Base-by-base conservation (phyloP, 92 coral and sea anemone genomes). In the Paragorgia papillata region DNA sequence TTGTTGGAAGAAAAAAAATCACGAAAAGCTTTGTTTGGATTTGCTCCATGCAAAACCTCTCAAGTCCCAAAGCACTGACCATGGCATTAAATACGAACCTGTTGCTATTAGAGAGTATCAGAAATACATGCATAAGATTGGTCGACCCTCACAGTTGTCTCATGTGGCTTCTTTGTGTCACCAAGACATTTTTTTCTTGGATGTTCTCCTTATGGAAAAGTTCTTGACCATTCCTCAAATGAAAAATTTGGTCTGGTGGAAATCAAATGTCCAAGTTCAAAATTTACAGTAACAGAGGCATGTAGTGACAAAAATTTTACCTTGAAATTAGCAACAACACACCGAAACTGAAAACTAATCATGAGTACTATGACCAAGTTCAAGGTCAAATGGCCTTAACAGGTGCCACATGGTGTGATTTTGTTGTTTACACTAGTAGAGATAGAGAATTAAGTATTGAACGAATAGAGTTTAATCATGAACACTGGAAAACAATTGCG, bases 151-250 rank as follows among this genome's bases (percentile, higher is more conserved):
- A n/a, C n/a, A n/a, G n/a, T n/a, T n/a, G n/a, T n/a, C n/a, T n/a
- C n/a, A n/a, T 56, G 81, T 74, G 88, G 93, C 2, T 80, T 89
- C 1, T 79, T 82, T 61, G 76, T 89, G 0, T 82, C 81, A 1
- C 85, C 76, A 39, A 74, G 79, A 32, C 21, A 79, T 40, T 80
- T 59, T n/a, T 66, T 89, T 19, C 69, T 88, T 41, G 89, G 89
- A 13, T 69, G 76, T 53, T 55, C 92, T 21, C 92, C 92, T 8
- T 85, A 88, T 77, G 87, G 73, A 31, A 85, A 85, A 58, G 82
- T 88, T 0, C 56, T 84, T 76, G 89, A 88, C 62, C 9, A 58
- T 29, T 59, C 81, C 17, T 55, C 8, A 5, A 41, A 7, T 29
- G 73, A 65, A 31, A 57, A 17, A 1, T 89, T 74, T 86, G 94